phyloP scores from a whole-genome alignment of 2,113 vertebrate species.

The Dasyurus viverrinus region DNA sequence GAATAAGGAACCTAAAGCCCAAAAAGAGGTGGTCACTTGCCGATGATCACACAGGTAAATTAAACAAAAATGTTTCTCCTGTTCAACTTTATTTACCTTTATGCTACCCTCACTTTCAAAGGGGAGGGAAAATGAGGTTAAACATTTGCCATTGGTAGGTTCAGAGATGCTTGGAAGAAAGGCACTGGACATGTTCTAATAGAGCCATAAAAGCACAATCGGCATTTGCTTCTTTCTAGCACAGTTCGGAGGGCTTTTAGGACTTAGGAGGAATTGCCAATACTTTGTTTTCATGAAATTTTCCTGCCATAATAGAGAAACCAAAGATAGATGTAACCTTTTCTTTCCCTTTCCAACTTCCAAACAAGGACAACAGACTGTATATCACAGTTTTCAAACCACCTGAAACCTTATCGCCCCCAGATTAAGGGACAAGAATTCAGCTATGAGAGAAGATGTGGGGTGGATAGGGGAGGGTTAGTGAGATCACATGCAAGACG shows the following conservation, averaged over 20 bases:
- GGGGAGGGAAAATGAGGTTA: background rate
- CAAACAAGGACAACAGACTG: background rate
- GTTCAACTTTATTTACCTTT: background rate
- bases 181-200: background rate
- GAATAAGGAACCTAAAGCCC: background rate
- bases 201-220: background rate
- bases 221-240: background rate
- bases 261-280: background rate
- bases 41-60: background rate
- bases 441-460: background rate
- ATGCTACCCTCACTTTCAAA: background rate
- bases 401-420: background rate
- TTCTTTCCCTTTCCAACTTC: constrained; percentile 22
- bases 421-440: background rate
- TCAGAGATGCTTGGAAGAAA: background rate
- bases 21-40: background rate
- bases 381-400: constrained; percentile 22
- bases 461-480: background rate
- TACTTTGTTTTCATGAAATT: background rate
- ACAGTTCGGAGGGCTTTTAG: background rate
- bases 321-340: background rate
- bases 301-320: background rate
- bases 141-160: background rate
- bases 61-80: background rate
- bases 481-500: fast-evolving